Evolutionary conservation across 2,797 vertebrate species (phyloP).

Genomic region (Tympanoctomys barrerae): DNA sequence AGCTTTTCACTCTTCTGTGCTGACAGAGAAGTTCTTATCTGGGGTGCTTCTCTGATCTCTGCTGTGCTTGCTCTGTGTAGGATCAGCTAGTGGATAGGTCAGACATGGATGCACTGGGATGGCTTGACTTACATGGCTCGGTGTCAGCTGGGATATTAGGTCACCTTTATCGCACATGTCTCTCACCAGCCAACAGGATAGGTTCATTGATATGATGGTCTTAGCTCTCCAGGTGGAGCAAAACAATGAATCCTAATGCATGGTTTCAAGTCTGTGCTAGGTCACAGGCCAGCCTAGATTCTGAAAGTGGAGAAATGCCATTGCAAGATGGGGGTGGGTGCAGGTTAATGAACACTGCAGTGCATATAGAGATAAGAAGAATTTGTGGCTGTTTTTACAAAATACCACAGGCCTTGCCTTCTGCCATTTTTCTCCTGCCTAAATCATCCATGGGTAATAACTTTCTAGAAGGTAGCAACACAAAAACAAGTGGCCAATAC

Average conservation of each 20-base stretch:
- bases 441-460: not conserved
- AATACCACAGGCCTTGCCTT: not conserved
- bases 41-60: not conserved
- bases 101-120: not conserved
- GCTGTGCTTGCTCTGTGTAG: not conserved
- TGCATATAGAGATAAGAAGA: not conserved
- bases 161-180: not conserved
- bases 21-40: not conserved
- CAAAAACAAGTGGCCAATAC: conserved; percentile 13
- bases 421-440: not conserved
- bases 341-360: not conserved
- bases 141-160: not conserved
- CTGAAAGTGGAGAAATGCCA: not conserved
- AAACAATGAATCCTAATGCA: not conserved
- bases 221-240: not conserved
- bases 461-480: not conserved
- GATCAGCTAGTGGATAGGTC: not conserved
- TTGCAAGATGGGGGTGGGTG: not conserved
- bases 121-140: not conserved
- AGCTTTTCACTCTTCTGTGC: not conserved
- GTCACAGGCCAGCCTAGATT: not conserved
- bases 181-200: not conserved
- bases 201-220: not conserved
- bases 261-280: conserved; percentile 3
- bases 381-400: not conserved